Conservation (phyloP, 2,888 invertebrate species). For the Atrina japonica region DNA sequence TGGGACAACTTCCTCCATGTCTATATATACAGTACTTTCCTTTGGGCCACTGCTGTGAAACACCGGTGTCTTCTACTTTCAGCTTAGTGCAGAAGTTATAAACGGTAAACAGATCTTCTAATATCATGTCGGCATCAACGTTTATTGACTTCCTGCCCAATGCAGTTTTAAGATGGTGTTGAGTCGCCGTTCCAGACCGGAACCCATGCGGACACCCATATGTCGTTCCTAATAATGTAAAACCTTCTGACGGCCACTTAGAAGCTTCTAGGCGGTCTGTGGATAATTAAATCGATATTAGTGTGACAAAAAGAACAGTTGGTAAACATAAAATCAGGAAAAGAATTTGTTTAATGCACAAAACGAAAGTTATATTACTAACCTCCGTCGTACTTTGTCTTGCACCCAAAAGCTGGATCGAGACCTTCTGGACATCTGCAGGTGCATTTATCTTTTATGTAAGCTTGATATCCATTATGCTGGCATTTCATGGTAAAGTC, state of each 20-base stretch:
- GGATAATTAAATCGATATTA: background rate
- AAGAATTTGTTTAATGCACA: no score
- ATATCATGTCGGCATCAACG: slow-evolving; percentile 1
- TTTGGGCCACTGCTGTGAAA: slow-evolving; percentile 8
- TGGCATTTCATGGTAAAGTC: slow-evolving; percentile 45
- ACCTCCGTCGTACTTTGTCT: slow-evolving; percentile 36
- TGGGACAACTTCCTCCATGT: slow-evolving; percentile 9
- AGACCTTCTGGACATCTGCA: slow-evolving; percentile 62
- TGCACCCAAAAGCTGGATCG: slow-evolving; percentile 56
- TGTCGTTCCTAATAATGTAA: slow-evolving; percentile 3
- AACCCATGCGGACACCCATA: slow-evolving; percentile 29
- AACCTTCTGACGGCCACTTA: slow-evolving; percentile 15
- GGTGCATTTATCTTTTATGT: slow-evolving; percentile 52
- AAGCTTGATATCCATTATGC: slow-evolving; percentile 59
- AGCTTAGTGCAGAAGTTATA: slow-evolving; percentile 26
- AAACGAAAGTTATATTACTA: no score
- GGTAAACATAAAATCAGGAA: background rate
- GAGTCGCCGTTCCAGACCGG: slow-evolving; percentile 1
- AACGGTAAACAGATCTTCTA: background rate
- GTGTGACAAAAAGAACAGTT: background rate
- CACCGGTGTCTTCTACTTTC: background rate
- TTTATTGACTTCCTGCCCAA: background rate
- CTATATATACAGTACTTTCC: slow-evolving; percentile 24
- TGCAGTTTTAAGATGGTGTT: background rate
- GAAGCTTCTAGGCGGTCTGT: slow-evolving; percentile 1